A percentile compares a stretch with the other conserved stretches of the same genome.
These are phyloP conservation scores for Epinotia ramella DNA, from an alignment of 2,888 invertebrate species.

Conservation along the genomic window DNA sequence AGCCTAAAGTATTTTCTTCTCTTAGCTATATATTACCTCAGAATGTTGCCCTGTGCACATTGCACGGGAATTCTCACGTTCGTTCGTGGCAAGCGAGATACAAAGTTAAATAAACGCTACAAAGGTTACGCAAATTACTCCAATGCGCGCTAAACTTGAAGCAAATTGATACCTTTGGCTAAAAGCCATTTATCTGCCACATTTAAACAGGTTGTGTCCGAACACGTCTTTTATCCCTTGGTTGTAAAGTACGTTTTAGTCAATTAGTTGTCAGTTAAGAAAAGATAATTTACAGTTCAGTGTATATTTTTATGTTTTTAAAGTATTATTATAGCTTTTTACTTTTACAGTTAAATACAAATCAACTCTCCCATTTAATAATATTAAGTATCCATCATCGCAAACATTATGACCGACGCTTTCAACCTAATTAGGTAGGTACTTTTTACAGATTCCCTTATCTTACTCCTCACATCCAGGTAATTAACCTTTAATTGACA, in stretches of 20 bases:
- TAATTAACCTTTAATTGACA: slow-evolving; percentile 50
- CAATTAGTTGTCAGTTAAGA: neutral
- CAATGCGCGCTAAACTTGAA: slow-evolving; percentile 28
- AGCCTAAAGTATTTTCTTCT: neutral
- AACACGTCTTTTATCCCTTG: neutral
- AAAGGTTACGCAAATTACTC: slow-evolving; percentile 43
- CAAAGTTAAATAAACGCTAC: slow-evolving; percentile 21
- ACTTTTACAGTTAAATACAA: neutral
- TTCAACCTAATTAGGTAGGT: neutral
- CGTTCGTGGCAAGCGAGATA: slow-evolving; percentile 5
- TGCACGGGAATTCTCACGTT: slow-evolving; percentile 35
- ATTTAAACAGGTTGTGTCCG: slow-evolving; percentile 7
- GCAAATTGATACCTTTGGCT: slow-evolving; percentile 35
- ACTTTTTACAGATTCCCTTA: slow-evolving; percentile 13
- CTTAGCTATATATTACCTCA: neutral
- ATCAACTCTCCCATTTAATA: neutral
- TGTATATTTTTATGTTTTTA: neutral
- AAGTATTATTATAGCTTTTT: neutral
- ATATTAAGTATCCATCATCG: neutral
- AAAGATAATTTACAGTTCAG: neutral
- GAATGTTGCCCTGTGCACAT: slow-evolving; percentile 3
- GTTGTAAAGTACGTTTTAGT: slow-evolving; percentile 1
- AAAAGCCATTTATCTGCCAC: slow-evolving; percentile 15
- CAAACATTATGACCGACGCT: neutral
- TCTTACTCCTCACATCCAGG: slow-evolving; percentile 7